Evolutionary conservation across 1,140 invertebrate genomes (phyloP), one percentile per base, ranked within the genome.

Genomic region (Spodoptera litura): DNA sequence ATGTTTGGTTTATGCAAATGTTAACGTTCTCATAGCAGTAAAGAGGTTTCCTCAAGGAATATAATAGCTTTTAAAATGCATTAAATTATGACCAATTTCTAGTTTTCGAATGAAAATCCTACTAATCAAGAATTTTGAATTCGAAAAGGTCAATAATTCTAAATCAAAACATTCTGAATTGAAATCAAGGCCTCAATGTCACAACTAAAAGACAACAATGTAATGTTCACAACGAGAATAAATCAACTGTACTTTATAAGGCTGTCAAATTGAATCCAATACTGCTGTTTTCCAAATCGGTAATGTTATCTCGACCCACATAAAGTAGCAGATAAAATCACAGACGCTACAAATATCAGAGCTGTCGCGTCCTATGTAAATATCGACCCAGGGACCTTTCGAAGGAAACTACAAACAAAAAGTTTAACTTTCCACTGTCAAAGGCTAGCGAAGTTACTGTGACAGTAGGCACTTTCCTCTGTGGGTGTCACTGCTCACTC

Each of bases 381-480:
- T 84, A 79, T 85, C 82, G 70, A 87, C 79, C 64, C 75, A 83
- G 87, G 80, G 85, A 80, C 64, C 64, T 78, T 80, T 72, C 74
- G 84, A 82, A 82, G 84, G 79, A 84, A 83, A 87, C 87, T 85
- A 64, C 84, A 86, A 82, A 88, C 82, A 88, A 90, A 75, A 75
- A 75, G 58, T 52, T 68, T 10, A 87, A 91, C 91, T 92, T 92
- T 93, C 89, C 90, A 25, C 53, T 75, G 44, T 31, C 59, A 52
- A 27, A 64, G 56, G 59, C 49, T 59, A 51, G n/a, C 6, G 38
- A 44, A 51, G 87, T 88, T 87, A 80, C 59, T 71, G 64, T 79
- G 64, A 85, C 81, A 85, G 83, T 88, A 80, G 81, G 85, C 83
- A 86, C 90, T 92, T 91, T 92, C 87, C 86, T 90, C 82, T 81